Evolutionary conservation across 2,113 vertebrate genomes (phyloP), one percentile per base, ranked within the genome.

Genomic region (Psephotus haematonotus): DNA sequence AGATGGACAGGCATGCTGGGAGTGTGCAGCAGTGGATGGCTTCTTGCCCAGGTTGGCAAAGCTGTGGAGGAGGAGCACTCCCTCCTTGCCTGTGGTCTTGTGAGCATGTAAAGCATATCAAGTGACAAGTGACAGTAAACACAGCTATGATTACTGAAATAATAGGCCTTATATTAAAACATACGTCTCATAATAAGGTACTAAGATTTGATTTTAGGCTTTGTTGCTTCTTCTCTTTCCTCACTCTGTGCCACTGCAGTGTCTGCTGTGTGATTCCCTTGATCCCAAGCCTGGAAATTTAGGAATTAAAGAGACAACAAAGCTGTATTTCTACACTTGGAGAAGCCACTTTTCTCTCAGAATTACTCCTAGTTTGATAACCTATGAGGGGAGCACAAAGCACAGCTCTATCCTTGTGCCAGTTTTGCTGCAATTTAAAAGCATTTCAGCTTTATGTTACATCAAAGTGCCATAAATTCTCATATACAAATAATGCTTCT

Each of bases 321-420:
- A 76, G 11, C 52, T 2, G 1, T 17, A 7, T 70, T 89, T 86
- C 31, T 65, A 64, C 28, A 2, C 62, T 68, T 16, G 18, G 24
- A 37, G 43, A 47, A 87, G 17, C 33, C 19, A 3, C 5, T 65
- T 79, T 53, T 53, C 18, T 65, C 35, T 39, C 37, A 57, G 52
- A 57, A 87, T 52, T 52, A 5, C 20, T 78, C 55, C 1, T 27
- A 35, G 7, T 41, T 71, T 49, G 52, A 71, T 62, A 44, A 62
- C 6, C 52, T 14, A 3, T 18, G 17, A 55, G 31, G 52, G 57
- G 19, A 44, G 43, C 35, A 63, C 1, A 3, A n/a, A 29, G 43
- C n/a, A 33, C 59, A 71, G 39, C 7, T 1, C 0, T 57, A 7
- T 50, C 39, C 33, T 6, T 1, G 10, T 53, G 35, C 76, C 59